A percentile compares a stretch with the other conserved stretches of the same genome.
Conservation (phyloP, 2,797 vertebrate genomes). For the Hypotaenidia philippensis region DNA sequence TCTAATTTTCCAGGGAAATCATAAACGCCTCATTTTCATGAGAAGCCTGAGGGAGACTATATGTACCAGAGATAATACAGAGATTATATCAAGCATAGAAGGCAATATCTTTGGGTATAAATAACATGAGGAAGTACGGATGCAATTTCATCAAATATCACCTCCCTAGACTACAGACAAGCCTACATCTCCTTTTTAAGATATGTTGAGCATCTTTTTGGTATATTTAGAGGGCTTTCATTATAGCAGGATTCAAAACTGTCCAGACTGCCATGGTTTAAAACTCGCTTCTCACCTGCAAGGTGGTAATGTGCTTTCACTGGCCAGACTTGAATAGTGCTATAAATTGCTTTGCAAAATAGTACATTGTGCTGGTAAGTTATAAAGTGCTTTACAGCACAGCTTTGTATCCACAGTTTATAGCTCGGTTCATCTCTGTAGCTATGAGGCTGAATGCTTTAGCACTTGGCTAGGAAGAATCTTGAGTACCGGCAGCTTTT, state of each 20-base stretch:
- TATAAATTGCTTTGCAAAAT: neutral
- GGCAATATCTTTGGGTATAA: conserved; percentile 34
- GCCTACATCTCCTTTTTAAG: neutral
- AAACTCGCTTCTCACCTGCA: neutral
- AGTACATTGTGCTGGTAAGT: neutral
- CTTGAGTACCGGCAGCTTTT: neutral
- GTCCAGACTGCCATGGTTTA: neutral
- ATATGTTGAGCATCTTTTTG: neutral
- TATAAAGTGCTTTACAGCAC: neutral
- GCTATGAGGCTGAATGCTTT: neutral
- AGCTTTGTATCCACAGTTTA: neutral
- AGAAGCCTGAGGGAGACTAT: conserved; percentile 34
- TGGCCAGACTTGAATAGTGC: neutral
- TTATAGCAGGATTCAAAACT: neutral
- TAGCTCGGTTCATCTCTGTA: neutral
- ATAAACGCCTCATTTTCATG: conserved; percentile 37
- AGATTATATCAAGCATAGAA: conserved; percentile 28
- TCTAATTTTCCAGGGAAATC: conserved; percentile 55
- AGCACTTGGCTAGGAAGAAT: neutral
- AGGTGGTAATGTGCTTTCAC: neutral
- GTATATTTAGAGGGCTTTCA: neutral
- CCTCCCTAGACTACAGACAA: neutral
- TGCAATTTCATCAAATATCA: conserved; percentile 42
- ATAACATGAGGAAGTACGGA: conserved; percentile 36
- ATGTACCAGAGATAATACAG: conserved; percentile 29